These are phyloP conservation scores for Atherix ibis DNA, from an alignment of 2,888 invertebrate species.

Conservation along the genomic window DNA sequence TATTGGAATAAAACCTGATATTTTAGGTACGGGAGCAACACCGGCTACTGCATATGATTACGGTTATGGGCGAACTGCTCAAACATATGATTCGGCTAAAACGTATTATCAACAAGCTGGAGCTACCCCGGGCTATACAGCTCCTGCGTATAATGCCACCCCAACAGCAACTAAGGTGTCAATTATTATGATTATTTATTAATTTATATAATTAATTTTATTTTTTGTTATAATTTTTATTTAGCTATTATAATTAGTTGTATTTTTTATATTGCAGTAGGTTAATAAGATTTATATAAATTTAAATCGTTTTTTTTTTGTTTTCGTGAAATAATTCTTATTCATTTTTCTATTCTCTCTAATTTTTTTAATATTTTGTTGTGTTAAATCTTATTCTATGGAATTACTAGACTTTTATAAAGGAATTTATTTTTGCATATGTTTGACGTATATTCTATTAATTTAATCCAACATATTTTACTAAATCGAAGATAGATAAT, in stretches of 20 bases:
- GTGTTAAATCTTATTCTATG: no score
- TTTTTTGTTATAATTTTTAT: constrained; percentile 2
- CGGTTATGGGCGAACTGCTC: constrained; percentile 48
- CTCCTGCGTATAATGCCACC: constrained; percentile 34
- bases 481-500: no score
- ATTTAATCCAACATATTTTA: no score
- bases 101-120: constrained; percentile 71
- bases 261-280: no score
- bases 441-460: no score
- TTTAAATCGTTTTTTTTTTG: no score
- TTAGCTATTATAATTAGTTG: neutral
- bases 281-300: no score
- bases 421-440: no score
- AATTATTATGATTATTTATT: constrained; percentile 2
- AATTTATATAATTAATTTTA: constrained; percentile 7
- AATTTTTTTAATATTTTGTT: no score
- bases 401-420: no score
- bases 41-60: constrained; percentile 51
- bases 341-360: no score
- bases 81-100: constrained; percentile 67
- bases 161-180: constrained; percentile 24
- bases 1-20: constrained; percentile 8
- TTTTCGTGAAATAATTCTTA: no score
- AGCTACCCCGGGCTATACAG: constrained; percentile 33
- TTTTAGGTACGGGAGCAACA: constrained; percentile 25